Base-by-base conservation (phyloP, 2,797 vertebrate species). In the Spondyliosoma cantharus region DNA sequence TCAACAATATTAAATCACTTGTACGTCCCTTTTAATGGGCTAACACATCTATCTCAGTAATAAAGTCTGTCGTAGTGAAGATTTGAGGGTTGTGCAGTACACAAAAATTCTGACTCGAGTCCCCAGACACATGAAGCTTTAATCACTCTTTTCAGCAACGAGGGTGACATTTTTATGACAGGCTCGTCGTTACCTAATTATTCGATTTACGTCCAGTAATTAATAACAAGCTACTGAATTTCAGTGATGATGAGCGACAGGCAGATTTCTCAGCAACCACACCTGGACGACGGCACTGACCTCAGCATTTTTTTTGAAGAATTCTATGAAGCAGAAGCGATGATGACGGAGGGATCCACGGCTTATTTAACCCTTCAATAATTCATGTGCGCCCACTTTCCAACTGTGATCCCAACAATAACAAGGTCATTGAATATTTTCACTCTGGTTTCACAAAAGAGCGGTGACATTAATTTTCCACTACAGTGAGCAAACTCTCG, bases 151-250 rank as follows among this genome's bases (percentile, higher is more conserved):
- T 86, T 85, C 78, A 81, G 69, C 66, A 75, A 29, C 3, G 50
- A 80, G 73, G 78, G 60, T 83, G 76, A 89, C 81, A 90, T 85
- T 86, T 82, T 65, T 78, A 74, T 84, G 82, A 90, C 89, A 89
- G 74, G 83, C 87, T 90, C 77, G 86, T 92, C 79, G 84, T 91
- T 75, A 62, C 61, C 74, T 82, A 89, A 93, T 93, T 85, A 90
- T 78, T 87, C 46, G 81, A 83, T 76, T 68, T 42, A 82, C 46
- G 74, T 91, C 50, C 12, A 17, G 79, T 91, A 89, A 87, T 93
- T 89, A 92, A 90, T 90, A 81, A 74, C 49, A 70, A 64, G 48
- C 29, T 74, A 45, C 9, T 43, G 64, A 81, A 42, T 49, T 15
- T 61, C 60, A 58, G 49, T 3, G 67, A 70, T 27, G 59, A 24